Percentiles rank a stretch among this genome's conserved stretches.
phyloP scores from a whole-genome alignment of 2,113 vertebrate species.

The Noctilio leporinus region DNA sequence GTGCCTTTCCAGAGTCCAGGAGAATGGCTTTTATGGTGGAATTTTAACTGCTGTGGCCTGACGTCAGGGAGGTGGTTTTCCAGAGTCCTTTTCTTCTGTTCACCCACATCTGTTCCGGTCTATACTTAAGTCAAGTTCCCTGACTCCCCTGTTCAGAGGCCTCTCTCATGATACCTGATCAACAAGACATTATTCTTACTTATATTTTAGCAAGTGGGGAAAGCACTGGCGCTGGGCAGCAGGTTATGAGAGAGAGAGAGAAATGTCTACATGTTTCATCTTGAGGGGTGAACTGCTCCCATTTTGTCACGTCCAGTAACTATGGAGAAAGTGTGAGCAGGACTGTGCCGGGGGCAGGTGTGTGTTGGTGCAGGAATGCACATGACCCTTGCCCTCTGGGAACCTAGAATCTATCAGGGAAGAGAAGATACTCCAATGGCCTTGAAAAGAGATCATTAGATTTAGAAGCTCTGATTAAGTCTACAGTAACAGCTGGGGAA shows the following conservation, averaged over 20 bases:
- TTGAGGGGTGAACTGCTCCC: not conserved
- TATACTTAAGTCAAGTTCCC: rapidly evolving
- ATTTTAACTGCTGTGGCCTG: not conserved
- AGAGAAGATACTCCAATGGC: not conserved
- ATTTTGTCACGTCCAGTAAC: too few species aligned
- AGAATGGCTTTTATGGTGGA: not conserved
- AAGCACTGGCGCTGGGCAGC: not conserved
- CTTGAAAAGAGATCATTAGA: rapidly evolving
- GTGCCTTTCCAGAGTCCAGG: not conserved
- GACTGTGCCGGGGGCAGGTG: not conserved
- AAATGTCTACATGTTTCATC: rapidly evolving
- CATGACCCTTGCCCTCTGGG: not conserved
- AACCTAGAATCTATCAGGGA: not conserved
- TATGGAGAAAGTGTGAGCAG: rapidly evolving
- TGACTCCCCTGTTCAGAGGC: not conserved
- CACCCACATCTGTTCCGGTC: not conserved
- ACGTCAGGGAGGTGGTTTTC: not conserved
- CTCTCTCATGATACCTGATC: not conserved
- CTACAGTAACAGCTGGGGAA: not conserved
- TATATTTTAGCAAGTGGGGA: too few species aligned
- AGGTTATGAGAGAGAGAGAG: rapidly evolving
- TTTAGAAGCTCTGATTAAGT: not conserved
- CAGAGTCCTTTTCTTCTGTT: not conserved
- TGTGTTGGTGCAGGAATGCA: rapidly evolving
- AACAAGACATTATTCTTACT: not conserved